Evolutionary conservation across 2,888 invertebrate genomes (phyloP).

Genomic region (Philaethria dido): DNA sequence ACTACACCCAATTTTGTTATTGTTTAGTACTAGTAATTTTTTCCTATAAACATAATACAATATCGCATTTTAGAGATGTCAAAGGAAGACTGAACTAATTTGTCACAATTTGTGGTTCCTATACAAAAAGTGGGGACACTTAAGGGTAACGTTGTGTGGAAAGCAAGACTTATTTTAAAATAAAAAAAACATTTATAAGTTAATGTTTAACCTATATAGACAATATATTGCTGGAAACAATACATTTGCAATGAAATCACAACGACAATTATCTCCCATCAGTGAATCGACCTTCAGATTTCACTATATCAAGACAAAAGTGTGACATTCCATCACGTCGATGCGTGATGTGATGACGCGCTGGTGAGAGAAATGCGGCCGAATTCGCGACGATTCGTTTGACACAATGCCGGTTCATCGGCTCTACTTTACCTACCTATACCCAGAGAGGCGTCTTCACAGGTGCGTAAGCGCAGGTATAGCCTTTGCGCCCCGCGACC

Average conservation of each 20-base stretch:
- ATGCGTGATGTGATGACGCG: constrained; percentile 57
- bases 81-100: too few species aligned
- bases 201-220: neutral
- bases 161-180: too few species aligned
- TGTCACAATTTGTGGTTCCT: too few species aligned
- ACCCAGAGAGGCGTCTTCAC: constrained; percentile 65
- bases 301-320: constrained; percentile 69
- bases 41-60: neutral
- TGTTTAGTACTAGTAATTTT: too few species aligned
- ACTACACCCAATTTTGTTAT: too few species aligned
- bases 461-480: constrained; percentile 78
- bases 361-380: constrained; percentile 74
- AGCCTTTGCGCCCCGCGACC: constrained; percentile 47
- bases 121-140: too few species aligned
- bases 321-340: constrained; percentile 76
- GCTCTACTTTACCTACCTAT: constrained; percentile 52
- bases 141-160: too few species aligned
- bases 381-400: constrained; percentile 78
- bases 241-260: constrained; percentile 31
- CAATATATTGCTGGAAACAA: constrained; percentile 10
- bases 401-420: constrained; percentile 82
- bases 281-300: constrained; percentile 72
- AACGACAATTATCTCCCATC: constrained; percentile 59
- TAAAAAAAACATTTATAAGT: too few species aligned
- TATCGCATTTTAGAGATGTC: too few species aligned